These are phyloP conservation scores for Nesogale talazaci DNA, from an alignment of 2,113 vertebrate species.

Conservation along the genomic window DNA sequence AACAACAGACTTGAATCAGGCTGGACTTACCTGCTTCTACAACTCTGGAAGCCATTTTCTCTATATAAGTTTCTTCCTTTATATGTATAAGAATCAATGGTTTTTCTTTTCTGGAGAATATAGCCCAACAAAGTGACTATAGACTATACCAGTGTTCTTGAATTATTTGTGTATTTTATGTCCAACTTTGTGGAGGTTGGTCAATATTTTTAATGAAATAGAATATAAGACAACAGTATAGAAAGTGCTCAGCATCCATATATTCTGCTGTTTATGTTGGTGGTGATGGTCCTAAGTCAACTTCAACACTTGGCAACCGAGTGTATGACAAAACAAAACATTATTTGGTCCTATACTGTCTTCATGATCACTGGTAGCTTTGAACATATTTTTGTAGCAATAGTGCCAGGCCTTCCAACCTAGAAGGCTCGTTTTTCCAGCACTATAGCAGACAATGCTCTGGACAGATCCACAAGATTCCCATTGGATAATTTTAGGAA, in stretches of 20 bases:
- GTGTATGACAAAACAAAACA: background rate
- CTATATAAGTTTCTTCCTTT: no score
- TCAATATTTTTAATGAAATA: background rate
- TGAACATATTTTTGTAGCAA: background rate
- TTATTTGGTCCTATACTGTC: background rate
- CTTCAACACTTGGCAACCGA: background rate
- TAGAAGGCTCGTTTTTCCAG: background rate
- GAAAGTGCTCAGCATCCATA: background rate
- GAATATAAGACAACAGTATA: slow-evolving; percentile 2
- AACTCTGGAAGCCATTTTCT: no score
- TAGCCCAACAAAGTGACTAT: no score
- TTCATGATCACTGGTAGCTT: background rate
- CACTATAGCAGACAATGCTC: background rate
- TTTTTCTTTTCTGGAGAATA: no score
- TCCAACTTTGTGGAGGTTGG: background rate
- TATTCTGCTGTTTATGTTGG: background rate
- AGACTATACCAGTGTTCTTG: background rate
- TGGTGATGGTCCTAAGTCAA: background rate
- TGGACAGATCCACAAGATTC: no score
- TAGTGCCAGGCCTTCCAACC: background rate
- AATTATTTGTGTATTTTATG: background rate
- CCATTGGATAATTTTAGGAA: background rate
- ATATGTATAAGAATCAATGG: no score
- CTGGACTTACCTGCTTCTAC: no score
- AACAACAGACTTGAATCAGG: no score